phyloP scores from a whole-genome alignment of 2,113 vertebrate species.

The Neolamprologus fasciatus region DNA sequence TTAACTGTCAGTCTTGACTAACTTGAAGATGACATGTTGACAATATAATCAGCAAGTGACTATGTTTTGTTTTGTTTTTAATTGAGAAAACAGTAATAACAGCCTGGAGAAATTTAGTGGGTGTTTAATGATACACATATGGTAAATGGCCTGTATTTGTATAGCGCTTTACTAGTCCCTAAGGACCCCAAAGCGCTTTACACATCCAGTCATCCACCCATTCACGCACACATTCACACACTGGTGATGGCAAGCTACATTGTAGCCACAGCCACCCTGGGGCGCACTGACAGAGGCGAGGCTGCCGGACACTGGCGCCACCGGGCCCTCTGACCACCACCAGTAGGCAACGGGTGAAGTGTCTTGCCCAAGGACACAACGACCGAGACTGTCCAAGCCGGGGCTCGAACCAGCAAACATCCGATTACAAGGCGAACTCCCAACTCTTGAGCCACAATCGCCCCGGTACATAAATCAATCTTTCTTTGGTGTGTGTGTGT shows the following conservation, averaged over 20 bases:
- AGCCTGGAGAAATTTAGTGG: not conserved
- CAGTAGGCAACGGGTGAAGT: accelerated
- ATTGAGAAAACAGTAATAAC: not conserved
- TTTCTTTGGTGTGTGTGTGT: not conserved
- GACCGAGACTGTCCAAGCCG: not conserved
- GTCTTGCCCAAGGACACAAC: not conserved
- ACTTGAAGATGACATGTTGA: not conserved
- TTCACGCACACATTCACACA: not conserved
- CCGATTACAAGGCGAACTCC: accelerated
- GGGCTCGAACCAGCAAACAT: not conserved
- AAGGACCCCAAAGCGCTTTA: not conserved
- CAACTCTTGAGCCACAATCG: no score
- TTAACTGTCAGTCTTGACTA: not conserved
- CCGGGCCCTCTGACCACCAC: accelerated
- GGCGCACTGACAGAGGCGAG: not conserved
- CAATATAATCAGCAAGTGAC: not conserved
- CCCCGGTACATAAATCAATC: not conserved
- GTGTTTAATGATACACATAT: not conserved
- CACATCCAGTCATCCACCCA: not conserved
- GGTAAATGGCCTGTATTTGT: not conserved
- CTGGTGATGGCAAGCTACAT: not conserved
- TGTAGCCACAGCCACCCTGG: not conserved
- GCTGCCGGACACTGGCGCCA: not conserved
- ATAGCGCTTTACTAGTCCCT: not conserved
- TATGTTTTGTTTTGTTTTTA: not conserved